phyloP scores from a whole-genome alignment of 2,888 invertebrate species.

The Lasioglossum lativentre region DNA sequence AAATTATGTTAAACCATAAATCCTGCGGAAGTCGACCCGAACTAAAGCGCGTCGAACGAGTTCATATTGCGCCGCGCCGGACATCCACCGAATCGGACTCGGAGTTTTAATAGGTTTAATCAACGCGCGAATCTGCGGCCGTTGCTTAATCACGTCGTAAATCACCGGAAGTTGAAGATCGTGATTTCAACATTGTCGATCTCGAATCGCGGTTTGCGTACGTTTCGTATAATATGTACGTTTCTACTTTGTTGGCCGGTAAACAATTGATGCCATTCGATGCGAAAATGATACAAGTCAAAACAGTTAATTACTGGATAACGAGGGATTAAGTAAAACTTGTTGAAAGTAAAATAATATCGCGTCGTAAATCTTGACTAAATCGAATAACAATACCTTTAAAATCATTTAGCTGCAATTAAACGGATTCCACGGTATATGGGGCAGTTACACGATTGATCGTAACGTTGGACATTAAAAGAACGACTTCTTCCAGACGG shows the following conservation, averaged over 20 bases:
- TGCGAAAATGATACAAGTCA: no score
- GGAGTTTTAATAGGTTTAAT: conserved; percentile 60
- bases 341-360: no score
- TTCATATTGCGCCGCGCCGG: conserved; percentile 45
- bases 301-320: background rate
- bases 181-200: background rate
- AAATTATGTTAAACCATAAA: conserved; percentile 65
- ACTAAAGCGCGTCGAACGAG: conserved; percentile 52
- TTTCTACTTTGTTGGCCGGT: no score
- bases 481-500: background rate
- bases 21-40: conserved; percentile 43
- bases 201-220: no score
- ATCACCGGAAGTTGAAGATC: conserved; percentile 34
- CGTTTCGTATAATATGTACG: no score
- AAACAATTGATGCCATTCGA: no score
- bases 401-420: conserved; percentile 15
- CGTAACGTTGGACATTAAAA: conserved; percentile 2
- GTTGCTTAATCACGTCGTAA: conserved; percentile 52
- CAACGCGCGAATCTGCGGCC: conserved; percentile 36
- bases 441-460: conserved; percentile 17
- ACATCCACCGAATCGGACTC: conserved; percentile 49
- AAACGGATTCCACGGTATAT: conserved; percentile 14
- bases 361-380: background rate
- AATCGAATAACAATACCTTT: background rate
- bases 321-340: no score